Evolutionary conservation across 2,113 vertebrate species (phyloP).

Genomic region (Aegypius monachus): DNA sequence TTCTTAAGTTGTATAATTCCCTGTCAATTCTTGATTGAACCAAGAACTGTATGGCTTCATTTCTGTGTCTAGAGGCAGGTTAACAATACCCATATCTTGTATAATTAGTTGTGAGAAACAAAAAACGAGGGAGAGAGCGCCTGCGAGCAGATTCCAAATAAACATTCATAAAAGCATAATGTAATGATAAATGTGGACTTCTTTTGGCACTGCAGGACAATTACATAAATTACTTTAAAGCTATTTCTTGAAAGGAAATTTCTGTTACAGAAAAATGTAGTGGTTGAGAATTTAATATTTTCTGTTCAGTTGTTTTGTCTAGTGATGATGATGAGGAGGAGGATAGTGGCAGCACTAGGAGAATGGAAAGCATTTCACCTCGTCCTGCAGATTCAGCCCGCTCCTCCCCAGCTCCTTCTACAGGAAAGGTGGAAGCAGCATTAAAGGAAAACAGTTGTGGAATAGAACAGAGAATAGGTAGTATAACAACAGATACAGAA

Average conservation of each 20-base stretch:
- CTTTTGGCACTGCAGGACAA: conserved; percentile 9
- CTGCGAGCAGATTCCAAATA: neutral
- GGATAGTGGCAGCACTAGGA: conserved; percentile 81
- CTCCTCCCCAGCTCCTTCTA: conserved; percentile 88
- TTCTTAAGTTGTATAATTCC: neutral
- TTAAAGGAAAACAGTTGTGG: conserved; percentile 81
- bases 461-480: conserved; percentile 76
- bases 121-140: neutral
- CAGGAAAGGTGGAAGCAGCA: conserved; percentile 88
- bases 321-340: conserved; percentile 88
- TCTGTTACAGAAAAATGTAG: conserved; percentile 35
- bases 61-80: neutral
- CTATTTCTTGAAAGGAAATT: neutral
- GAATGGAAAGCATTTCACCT: conserved; percentile 88
- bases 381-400: conserved; percentile 89
- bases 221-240: neutral
- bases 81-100: neutral
- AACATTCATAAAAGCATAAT: neutral
- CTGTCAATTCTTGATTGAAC: neutral
- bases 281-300: conserved; percentile 56
- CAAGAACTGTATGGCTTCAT: neutral
- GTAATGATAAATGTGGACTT: neutral
- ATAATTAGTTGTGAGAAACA: neutral
- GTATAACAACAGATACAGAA: conserved; percentile 80
- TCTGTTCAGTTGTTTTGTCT: conserved; percentile 88